A percentile compares a stretch with the other conserved stretches of the same genome.
Evolutionary conservation across 2,888 invertebrate species (phyloP).

Genomic region (Acronicta aceris): DNA sequence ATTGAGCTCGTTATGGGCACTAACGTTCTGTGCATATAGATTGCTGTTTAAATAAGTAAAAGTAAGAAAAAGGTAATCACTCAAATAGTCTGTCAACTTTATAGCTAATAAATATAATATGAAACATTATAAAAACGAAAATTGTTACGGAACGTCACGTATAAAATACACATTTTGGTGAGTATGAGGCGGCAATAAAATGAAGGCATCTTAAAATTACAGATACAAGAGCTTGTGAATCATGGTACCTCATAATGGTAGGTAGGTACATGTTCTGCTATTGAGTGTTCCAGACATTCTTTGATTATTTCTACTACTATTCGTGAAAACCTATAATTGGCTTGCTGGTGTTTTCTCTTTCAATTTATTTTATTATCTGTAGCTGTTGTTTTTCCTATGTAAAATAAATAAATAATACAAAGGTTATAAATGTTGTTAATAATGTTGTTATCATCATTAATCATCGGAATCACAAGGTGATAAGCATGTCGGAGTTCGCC

Average conservation of each 20-base stretch:
- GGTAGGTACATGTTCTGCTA: too few species aligned
- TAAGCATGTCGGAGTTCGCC: constrained; percentile 69
- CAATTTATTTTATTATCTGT: too few species aligned
- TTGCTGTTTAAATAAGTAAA: constrained; percentile 79
- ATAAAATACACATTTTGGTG: constrained; percentile 49
- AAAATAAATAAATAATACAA: too few species aligned
- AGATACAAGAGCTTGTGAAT: constrained; percentile 71
- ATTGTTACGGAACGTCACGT: constrained; percentile 27
- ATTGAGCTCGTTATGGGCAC: constrained; percentile 78
- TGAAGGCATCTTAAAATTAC: constrained; percentile 65
- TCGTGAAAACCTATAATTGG: too few species aligned
- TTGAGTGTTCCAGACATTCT: too few species aligned
- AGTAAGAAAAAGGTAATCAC: constrained; percentile 66
- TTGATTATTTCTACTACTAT: too few species aligned
- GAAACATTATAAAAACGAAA: constrained; percentile 22
- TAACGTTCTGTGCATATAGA: constrained; percentile 82
- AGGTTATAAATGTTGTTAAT: constrained; percentile 47
- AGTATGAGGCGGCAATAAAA: constrained; percentile 70
- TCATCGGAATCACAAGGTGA: constrained; percentile 48
- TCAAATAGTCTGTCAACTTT: constrained; percentile 46
- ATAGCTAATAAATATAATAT: constrained; percentile 28
- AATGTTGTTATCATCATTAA: constrained; percentile 6
- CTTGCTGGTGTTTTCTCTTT: too few species aligned
- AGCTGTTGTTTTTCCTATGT: too few species aligned
- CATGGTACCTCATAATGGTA: too few species aligned